These are phyloP conservation scores for Ceyx cyanopectus DNA, from an alignment of 2,113 vertebrate genomes.

Conservation along the genomic window DNA sequence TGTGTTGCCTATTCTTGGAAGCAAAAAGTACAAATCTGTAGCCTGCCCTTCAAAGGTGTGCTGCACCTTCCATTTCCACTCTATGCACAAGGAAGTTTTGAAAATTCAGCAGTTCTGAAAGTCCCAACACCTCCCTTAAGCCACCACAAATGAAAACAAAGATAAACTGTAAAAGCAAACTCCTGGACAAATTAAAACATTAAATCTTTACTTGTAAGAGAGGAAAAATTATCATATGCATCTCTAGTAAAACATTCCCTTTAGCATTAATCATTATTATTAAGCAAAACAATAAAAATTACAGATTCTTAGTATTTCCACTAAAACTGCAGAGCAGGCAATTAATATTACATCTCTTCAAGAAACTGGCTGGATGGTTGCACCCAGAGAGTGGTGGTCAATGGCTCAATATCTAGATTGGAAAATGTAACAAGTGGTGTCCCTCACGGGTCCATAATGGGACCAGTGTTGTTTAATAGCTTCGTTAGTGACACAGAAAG, in stretches of 20 bases:
- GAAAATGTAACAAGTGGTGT: no score
- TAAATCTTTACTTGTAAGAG: not conserved
- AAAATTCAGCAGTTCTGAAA: slow-evolving; percentile 2
- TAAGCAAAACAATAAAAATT: not conserved
- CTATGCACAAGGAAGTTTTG: not conserved
- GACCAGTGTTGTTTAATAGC: no score
- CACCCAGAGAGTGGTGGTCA: no score
- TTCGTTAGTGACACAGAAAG: no score
- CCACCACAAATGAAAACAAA: slow-evolving; percentile 3
- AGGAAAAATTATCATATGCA: not conserved
- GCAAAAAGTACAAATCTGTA: not conserved
- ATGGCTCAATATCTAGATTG: no score
- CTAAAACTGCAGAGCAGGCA: not conserved
- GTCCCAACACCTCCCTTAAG: not conserved
- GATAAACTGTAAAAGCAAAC: not conserved
- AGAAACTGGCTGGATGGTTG: no score
- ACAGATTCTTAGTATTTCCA: not conserved
- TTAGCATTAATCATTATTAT: not conserved
- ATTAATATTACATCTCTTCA: not conserved
- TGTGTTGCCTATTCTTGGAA: not conserved
- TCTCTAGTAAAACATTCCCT: not conserved
- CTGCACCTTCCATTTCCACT: not conserved
- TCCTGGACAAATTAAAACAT: not conserved
- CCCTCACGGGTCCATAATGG: no score
- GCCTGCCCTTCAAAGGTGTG: not conserved